phyloP scores from a whole-genome alignment of 2,797 vertebrate species.

The Borostomias antarcticus region DNA sequence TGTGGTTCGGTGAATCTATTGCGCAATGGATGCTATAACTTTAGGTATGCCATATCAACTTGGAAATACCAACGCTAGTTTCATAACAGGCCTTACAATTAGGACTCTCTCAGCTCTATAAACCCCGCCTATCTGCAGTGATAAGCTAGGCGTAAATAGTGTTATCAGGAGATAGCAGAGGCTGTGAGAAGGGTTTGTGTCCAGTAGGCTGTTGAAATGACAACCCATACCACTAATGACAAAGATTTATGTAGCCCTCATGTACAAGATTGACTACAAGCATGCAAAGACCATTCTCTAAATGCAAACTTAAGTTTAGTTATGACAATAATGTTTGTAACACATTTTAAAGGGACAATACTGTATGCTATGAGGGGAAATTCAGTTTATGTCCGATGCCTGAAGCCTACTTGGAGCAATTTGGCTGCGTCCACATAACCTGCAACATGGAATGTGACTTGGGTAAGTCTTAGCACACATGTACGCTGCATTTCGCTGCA shows the following conservation, averaged over 20 bases:
- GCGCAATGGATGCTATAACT: slow-evolving; percentile 10
- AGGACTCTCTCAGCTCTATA: slow-evolving; percentile 51
- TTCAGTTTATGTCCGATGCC: too few species aligned
- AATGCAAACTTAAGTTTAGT: neutral
- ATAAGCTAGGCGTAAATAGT: slow-evolving; percentile 58
- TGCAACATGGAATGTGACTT: too few species aligned
- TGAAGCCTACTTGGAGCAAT: too few species aligned
- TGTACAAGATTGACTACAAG: neutral
- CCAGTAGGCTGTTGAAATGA: slow-evolving; percentile 54
- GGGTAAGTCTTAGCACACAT: too few species aligned
- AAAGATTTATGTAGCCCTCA: slow-evolving; percentile 13
- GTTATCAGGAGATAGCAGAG: slow-evolving; percentile 57
- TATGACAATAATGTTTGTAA: too few species aligned
- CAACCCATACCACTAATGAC: slow-evolving; percentile 35
- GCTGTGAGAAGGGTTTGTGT: slow-evolving; percentile 31
- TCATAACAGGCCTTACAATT: slow-evolving; percentile 49
- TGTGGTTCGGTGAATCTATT: neutral
- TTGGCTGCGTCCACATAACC: too few species aligned
- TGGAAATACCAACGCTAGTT: slow-evolving; percentile 38
- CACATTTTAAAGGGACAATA: too few species aligned
- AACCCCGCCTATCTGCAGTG: slow-evolving; percentile 52
- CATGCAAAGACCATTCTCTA: neutral
- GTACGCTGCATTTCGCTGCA: too few species aligned
- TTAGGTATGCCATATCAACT: slow-evolving; percentile 26
- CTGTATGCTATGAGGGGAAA: too few species aligned